Evolutionary conservation across 2,113 vertebrate species (phyloP), one percentile per base, ranked within the genome.

Genomic region (Panthera uncia): DNA sequence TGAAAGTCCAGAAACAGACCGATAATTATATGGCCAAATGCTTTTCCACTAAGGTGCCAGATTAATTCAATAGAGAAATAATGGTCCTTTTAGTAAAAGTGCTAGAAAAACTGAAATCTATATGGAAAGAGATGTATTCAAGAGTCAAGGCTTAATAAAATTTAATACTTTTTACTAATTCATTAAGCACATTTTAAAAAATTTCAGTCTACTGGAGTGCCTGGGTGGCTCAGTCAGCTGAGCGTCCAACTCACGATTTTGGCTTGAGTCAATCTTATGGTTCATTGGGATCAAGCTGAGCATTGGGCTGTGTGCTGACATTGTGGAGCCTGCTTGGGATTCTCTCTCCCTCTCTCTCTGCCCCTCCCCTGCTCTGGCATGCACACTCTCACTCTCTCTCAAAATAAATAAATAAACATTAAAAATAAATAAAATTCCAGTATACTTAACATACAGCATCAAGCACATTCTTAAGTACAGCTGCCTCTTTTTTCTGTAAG

Each of bases 51-150:
- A 50, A 71, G 50, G 15, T 41, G 27, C 21, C 57, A 63, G 41
- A 27, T 55, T 86, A 78, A 52, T 80, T 89, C 80, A 57, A 65
- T 65, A 69, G 69, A 89, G 36, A 96, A 96, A 68, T 38, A 93
- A 86, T 31, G 29, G 74, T 50, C 41, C 87, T 76, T 76, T 95
- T 18, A 57, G 31, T 33, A 81, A 87, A 71, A 25, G 6, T 41
- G 25, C 71, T 79, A 89, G 33, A 74, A 52, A 78, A 79, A 33
- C n/a, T 19, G 31, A 27, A 12, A n/a, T 7, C 38, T 16, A 25
- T 66, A 57, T 55, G 38, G 5, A 65, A 19, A 87, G 65, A 89
- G 55, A 45, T 23, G 29, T 52, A 63, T 52, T 95, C 38, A 73
- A 76, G 50, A 74, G 31, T 57, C 25, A 57, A 36, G 25, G 13